Conservation (phyloP, 2,888 invertebrate genomes). For the Sepiola atlantica region DNA sequence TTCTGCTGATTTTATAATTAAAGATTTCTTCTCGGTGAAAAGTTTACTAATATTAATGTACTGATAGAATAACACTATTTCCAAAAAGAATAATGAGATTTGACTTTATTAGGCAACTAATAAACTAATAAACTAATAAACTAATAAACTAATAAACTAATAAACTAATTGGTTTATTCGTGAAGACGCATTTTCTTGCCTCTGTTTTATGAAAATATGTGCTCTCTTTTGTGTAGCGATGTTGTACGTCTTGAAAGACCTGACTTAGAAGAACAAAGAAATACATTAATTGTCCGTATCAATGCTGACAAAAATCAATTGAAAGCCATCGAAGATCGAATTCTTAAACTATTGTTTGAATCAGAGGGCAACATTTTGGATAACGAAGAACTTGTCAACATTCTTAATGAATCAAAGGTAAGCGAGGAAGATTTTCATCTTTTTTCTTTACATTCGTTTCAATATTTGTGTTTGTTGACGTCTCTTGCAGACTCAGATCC, state of each 20-base stretch:
- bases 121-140: too few relatives aligned
- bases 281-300: conserved; percentile 74
- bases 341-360: conserved; percentile 75
- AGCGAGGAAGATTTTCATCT: background rate
- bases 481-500: too few relatives aligned
- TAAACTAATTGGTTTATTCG: too few relatives aligned
- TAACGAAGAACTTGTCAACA: conserved; percentile 75
- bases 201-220: background rate
- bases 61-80: background rate
- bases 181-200: background rate
- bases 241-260: conserved; percentile 75
- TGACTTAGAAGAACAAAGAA: conserved; percentile 75
- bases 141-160: too few relatives aligned
- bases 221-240: conserved; percentile 64
- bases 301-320: conserved; percentile 75
- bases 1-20: too few relatives aligned
- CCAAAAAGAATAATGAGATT: background rate
- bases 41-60: too few relatives aligned
- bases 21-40: too few relatives aligned
- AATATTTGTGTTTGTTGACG: too few relatives aligned
- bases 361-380: conserved; percentile 76
- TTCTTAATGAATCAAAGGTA: conserved; percentile 76
- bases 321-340: conserved; percentile 75
- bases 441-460: background rate
- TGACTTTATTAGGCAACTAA: background rate